phyloP scores from a whole-genome alignment of 2,113 vertebrate genomes.

The Butorides virescens region DNA sequence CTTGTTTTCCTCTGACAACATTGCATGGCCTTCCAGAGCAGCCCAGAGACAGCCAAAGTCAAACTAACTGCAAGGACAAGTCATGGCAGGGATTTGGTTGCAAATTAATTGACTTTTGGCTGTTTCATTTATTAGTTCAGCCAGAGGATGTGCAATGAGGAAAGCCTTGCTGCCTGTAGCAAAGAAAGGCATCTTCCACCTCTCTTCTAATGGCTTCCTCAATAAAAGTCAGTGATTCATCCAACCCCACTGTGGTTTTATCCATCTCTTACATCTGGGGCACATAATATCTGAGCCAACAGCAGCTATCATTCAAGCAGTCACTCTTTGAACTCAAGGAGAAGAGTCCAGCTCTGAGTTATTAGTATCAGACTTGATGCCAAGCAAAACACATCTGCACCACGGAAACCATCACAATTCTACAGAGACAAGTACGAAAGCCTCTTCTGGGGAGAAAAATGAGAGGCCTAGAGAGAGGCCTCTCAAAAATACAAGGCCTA shows the following conservation, averaged over 20 bases:
- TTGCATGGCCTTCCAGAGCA: accelerated
- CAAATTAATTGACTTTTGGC: not conserved
- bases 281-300: not conserved
- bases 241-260: not conserved
- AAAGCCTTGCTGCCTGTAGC: not conserved
- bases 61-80: not conserved
- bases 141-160: not conserved
- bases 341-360: not conserved
- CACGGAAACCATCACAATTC: not conserved
- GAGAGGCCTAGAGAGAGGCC: not conserved
- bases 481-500: not conserved
- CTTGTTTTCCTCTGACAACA: not conserved
- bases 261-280: not conserved
- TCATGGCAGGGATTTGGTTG: not conserved
- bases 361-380: not conserved
- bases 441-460: not conserved
- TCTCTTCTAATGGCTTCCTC: not conserved
- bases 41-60: not conserved
- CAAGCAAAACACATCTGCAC: not conserved
- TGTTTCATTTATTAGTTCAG: not conserved
- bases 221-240: not conserved
- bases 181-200: not conserved
- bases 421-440: not conserved
- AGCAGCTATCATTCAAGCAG: not conserved
- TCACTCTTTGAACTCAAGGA: not conserved